Conservation (phyloP, 2,797 vertebrate species). For the Intellagama lesueurii region DNA sequence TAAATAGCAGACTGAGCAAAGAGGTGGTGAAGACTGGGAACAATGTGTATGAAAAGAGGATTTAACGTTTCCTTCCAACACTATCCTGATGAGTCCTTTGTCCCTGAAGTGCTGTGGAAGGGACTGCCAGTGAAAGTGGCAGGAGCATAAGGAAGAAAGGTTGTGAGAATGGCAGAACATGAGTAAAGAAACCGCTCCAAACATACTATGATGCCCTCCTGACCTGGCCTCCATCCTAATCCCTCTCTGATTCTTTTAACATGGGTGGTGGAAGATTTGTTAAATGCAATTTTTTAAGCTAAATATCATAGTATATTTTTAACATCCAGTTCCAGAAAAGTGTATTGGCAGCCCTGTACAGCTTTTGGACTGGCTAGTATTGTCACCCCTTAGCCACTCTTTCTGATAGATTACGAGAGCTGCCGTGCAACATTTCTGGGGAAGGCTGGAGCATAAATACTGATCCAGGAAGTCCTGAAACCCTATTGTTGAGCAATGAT, state of each 20-base stretch:
- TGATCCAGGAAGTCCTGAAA: constrained; percentile 15
- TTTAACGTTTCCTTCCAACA: background rate
- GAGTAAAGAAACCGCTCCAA: background rate
- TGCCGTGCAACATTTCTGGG: too few relatives aligned
- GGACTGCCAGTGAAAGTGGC: background rate
- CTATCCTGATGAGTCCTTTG: background rate
- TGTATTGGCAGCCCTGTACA: background rate
- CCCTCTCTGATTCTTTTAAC: background rate
- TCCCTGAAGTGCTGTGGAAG: background rate
- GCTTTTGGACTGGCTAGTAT: background rate
- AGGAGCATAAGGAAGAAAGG: background rate
- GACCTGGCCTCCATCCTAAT: background rate
- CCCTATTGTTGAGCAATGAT: constrained; percentile 8
- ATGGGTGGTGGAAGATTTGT: too few relatives aligned
- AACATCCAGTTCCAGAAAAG: background rate
- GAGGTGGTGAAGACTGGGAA: background rate
- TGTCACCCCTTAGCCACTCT: too few relatives aligned
- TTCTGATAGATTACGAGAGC: too few relatives aligned
- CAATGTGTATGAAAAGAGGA: background rate
- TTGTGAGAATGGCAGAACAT: background rate
- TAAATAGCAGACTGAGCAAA: background rate
- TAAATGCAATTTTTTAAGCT: background rate
- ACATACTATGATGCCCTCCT: background rate
- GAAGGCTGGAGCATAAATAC: background rate
- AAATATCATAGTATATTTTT: background rate